Evolutionary conservation across 1,140 invertebrate genomes (phyloP).

Genomic region (Fopius arisanus): DNA sequence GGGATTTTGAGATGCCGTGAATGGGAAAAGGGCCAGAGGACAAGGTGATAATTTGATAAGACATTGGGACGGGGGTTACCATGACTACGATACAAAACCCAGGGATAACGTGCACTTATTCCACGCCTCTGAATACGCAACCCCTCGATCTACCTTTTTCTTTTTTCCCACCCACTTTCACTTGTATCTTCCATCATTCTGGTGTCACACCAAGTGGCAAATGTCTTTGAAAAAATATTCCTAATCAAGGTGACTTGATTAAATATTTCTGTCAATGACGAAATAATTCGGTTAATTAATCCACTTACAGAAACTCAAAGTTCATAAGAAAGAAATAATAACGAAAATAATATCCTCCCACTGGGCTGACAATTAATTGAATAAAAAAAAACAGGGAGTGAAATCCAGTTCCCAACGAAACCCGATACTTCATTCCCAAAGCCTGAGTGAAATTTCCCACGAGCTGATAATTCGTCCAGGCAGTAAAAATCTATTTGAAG

Average conservation of each 20-base stretch:
- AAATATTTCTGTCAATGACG: slow-evolving; percentile 20
- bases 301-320: slow-evolving; percentile 9
- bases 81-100: slow-evolving; percentile 61
- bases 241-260: no score
- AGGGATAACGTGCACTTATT: slow-evolving; percentile 42
- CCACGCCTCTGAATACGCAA: slow-evolving; percentile 40
- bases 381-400: slow-evolving; percentile 10
- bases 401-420: slow-evolving; percentile 21
- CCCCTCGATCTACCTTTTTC: slow-evolving; percentile 33
- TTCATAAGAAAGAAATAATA: not conserved
- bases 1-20: not conserved
- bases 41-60: slow-evolving; percentile 67
- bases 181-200: not conserved
- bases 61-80: slow-evolving; percentile 61
- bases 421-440: not conserved
- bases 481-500: slow-evolving; percentile 55
- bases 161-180: slow-evolving; percentile 32
- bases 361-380: not conserved
- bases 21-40: slow-evolving; percentile 39
- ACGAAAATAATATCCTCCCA: not conserved
- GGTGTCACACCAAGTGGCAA: slow-evolving; percentile 45
- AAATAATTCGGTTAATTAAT: no score
- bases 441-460: slow-evolving; percentile 29
- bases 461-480: slow-evolving; percentile 35
- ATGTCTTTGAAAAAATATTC: no score